Conservation (phyloP, 2,888 invertebrate genomes). For the Caenorhabditis virilis region DNA sequence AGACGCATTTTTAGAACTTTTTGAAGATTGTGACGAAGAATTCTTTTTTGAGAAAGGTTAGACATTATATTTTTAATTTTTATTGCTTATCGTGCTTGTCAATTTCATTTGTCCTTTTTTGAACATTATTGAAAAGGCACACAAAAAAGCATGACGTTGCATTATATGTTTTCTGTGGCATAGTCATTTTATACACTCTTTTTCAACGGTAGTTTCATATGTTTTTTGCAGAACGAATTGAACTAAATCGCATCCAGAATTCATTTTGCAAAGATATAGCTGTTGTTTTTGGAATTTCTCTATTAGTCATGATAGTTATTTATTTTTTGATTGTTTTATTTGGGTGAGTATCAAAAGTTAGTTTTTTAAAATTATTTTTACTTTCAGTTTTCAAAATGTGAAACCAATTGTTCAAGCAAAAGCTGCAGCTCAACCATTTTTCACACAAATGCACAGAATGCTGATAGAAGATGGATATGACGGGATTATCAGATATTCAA, state of each 20-base stretch:
- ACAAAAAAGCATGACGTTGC: conserved; percentile 21
- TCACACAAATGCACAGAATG: conserved; percentile 12
- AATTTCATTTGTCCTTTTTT: too few relatives aligned
- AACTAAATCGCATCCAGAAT: too few relatives aligned
- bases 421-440: conserved; percentile 30
- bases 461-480: conserved; percentile 30
- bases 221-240: too few relatives aligned
- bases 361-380: too few relatives aligned
- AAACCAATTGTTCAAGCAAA: conserved; percentile 3
- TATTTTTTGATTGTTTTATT: too few relatives aligned
- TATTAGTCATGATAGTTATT: too few relatives aligned
- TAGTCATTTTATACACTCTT: conserved; percentile 10
- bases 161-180: conserved; percentile 3
- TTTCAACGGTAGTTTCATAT: conserved; percentile 6
- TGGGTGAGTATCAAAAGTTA: too few relatives aligned
- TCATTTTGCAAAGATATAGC: too few relatives aligned
- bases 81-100: neutral
- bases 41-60: neutral
- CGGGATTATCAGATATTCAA: conserved; percentile 9
- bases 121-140: neutral
- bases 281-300: neutral
- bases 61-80: neutral
- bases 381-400: neutral
- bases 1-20: too few relatives aligned
- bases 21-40: conserved; percentile 5